Evolutionary conservation across 2,888 invertebrate species (phyloP), one percentile per base, ranked within the genome.

Genomic region (Sphaerophoria rueppellii): DNA sequence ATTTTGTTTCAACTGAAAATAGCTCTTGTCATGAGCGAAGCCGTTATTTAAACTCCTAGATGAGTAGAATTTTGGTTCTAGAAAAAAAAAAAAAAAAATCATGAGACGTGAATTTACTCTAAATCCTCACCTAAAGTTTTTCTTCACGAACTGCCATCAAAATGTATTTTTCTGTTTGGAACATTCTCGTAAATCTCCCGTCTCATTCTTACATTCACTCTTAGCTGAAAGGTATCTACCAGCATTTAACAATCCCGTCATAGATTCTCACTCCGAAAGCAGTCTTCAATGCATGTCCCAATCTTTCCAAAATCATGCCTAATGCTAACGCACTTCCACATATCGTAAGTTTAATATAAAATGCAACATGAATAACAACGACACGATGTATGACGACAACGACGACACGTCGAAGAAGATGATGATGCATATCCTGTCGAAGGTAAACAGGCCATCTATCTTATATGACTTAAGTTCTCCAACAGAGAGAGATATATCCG

Each of bases 361-460:
- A 83, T 75, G 83, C 80, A 76, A 58, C 80, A 72, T 83, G 83
- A 80, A 83, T 83, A 83, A 72, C 83, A 83, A 83, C 75, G 67
- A 24, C 24, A 24, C 24, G 24, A 24, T 24, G 24, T 2, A 24
- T 24, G 24, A 2, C 24, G 24, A 24, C 24, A 24, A 24, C 24
- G 24, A 24, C 24, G 24, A 24, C 24, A 24, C 24, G 24, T 24
- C 24, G 24, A 76, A 32, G 75, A 76, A 71, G 75, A 80, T 72
- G 83, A 76, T 75, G 75, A 61, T 83, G 83, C 75, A 76, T 80
- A 83, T 80, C 83, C 75, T 83, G 71, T 52, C 75, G 80, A 60
- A 83, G 83, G 83, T 83, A 83, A 83, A 83, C 80, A 83, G 80
- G 57, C 80, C 55, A 83, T 83, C 83, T 75, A 72, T 83, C 83